Evolutionary conservation across 2,888 invertebrate species (phyloP), one percentile per base, ranked within the genome.

Genomic region (Tetragonula carbonaria): DNA sequence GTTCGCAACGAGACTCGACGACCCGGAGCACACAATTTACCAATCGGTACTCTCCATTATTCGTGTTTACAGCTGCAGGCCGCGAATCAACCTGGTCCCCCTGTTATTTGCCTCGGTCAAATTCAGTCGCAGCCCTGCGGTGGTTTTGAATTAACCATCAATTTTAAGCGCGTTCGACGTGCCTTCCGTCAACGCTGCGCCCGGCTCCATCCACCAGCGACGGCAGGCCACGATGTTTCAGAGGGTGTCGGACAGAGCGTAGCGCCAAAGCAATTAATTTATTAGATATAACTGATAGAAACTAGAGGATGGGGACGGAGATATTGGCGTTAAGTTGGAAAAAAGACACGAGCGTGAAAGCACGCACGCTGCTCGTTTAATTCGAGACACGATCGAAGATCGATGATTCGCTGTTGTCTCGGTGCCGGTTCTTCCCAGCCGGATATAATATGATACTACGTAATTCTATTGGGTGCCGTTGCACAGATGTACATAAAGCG

Each of bases 41-140:
- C 92, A 92, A 92, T 92, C 92, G 91, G 91, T 91, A 91, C 90
- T 92, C 92, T 91, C 92, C 91, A 92, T 92, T 92, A 92, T 92
- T 92, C 92, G 90, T 92, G 92, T 92, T 92, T 92, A 92, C 92
- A 92, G 91, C 91, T 90, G 90, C 88, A 89, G 86, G 86, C 92
- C 91, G 91, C 90, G 92, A 92, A 92, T 92, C 92, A 92, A 92
- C 92, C 91, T 84, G 87, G 75, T 75, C 82, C 85, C 78, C 82
- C 88, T 88, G 90, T 90, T 92, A 91, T 92, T 92, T 92, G 92
- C 91, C 88, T 86, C 87, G 91, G 91, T 88, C 91, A 92, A 92
- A 92, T 92, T 91, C 92, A 88, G 90, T 90, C 78, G 88, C 88
- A 90, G 88, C 88, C 91, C 86, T 87, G 86, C 90, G 90, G 91